Conservation (phyloP, 1,140 invertebrate genomes). For the Sarcophaga bullata region DNA sequence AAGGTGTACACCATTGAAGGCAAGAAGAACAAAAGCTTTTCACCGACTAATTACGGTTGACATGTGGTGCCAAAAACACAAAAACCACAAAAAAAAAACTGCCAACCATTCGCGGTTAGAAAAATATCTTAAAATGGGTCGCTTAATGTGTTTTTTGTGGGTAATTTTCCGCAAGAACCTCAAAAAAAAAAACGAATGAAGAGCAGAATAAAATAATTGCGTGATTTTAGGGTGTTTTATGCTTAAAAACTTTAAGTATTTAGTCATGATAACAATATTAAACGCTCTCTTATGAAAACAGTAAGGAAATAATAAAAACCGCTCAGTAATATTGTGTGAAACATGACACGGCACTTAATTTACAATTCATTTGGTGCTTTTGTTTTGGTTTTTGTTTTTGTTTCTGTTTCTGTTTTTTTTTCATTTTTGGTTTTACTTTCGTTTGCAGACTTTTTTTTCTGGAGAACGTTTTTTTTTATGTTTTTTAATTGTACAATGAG, state of each 20-base stretch:
- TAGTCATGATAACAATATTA: slow-evolving; percentile 4
- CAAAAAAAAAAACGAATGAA: background rate
- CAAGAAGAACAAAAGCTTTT: slow-evolving; percentile 31
- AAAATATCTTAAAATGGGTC: slow-evolving; percentile 23
- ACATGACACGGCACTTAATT: slow-evolving; percentile 49
- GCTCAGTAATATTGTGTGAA: slow-evolving; percentile 43
- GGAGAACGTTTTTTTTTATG: slow-evolving; percentile 15
- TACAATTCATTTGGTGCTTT: slow-evolving; percentile 48
- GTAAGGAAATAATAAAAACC: background rate
- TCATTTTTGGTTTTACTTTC: background rate
- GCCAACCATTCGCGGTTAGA: background rate
- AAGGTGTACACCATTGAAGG: background rate
- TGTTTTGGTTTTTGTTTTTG: no score
- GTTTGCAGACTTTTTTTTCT: background rate
- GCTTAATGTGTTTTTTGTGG: background rate
- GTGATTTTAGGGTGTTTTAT: slow-evolving; percentile 37
- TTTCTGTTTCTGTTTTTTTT: no score
- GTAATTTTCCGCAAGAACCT: no score
- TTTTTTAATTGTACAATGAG: slow-evolving; percentile 41
- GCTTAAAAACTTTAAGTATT: slow-evolving; percentile 20
- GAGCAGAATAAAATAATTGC: slow-evolving; percentile 33
- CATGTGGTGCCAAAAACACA: slow-evolving; percentile 48
- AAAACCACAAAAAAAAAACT: background rate
- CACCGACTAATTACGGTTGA: slow-evolving; percentile 47
- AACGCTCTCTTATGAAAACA: background rate